These are phyloP conservation scores for Notechis scutatus DNA, from an alignment of 2,113 vertebrate genomes.

Conservation along the genomic window DNA sequence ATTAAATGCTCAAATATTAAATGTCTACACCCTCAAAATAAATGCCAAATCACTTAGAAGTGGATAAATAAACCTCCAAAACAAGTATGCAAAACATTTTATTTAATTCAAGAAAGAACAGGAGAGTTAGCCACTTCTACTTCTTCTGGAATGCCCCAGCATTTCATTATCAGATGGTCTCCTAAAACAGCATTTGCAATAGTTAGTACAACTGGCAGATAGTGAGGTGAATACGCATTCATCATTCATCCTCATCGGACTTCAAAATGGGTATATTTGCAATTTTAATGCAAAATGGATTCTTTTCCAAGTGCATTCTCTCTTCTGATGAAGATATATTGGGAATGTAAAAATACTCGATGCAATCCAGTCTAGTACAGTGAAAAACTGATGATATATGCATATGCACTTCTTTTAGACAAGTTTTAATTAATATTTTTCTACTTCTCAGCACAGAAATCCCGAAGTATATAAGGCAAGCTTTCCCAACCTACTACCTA, in stretches of 20 bases:
- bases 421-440: not conserved
- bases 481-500: not conserved
- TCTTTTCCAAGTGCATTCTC: slow-evolving; percentile 16
- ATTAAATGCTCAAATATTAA: not conserved
- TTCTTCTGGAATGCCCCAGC: slow-evolving; percentile 73
- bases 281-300: not conserved
- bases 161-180: slow-evolving; percentile 64
- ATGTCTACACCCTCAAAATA: not conserved
- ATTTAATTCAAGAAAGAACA: slow-evolving; percentile 76
- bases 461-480: not conserved
- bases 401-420: not conserved
- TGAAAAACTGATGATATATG: not conserved
- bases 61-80: slow-evolving; percentile 53
- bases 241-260: slow-evolving; percentile 21
- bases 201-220: slow-evolving; percentile 14
- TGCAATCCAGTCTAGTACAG: not conserved
- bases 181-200: slow-evolving; percentile 41
- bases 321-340: slow-evolving; percentile 31
- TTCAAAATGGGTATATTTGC: slow-evolving; percentile 39
- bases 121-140: slow-evolving; percentile 71
- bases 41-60: not conserved
- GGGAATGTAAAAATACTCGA: not conserved
- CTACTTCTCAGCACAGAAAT: no score
- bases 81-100: slow-evolving; percentile 74
- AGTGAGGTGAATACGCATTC: slow-evolving; percentile 28